These are phyloP conservation scores for Periophthalmus modestus DNA, from an alignment of 2,113 vertebrate species.

Conservation along the genomic window DNA sequence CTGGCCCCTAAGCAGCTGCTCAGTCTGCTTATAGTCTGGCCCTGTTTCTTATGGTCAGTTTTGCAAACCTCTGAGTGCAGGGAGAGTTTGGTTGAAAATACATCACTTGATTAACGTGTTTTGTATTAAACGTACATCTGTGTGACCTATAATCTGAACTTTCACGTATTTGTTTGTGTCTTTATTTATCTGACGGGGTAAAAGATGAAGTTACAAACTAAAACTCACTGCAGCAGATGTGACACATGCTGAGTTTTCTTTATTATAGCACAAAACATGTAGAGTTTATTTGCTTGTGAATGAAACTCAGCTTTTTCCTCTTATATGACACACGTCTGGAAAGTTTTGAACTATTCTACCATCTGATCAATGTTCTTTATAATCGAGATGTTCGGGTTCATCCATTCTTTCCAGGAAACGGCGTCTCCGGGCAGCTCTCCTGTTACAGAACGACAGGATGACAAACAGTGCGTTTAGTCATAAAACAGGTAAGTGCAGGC, in stretches of 20 bases:
- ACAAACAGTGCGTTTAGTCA: not conserved
- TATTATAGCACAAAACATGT: not conserved
- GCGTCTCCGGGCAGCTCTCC: not conserved
- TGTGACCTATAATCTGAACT: no score
- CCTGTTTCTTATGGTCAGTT: no score
- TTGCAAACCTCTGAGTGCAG: not conserved
- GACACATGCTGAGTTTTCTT: not conserved
- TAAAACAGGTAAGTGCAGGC: conserved; percentile 8
- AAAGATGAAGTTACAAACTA: no score
- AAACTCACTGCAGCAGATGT: no score
- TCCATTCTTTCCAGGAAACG: not conserved
- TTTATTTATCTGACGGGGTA: no score
- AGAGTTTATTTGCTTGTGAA: no score
- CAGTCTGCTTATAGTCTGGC: no score
- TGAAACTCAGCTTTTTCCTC: no score
- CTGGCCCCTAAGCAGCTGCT: no score
- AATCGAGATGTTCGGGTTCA: not conserved
- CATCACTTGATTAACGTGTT: no score
- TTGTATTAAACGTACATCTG: no score
- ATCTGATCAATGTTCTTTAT: not conserved
- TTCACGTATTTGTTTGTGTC: no score
- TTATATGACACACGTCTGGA: not conserved
- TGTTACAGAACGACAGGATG: not conserved
- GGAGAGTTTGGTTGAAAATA: not conserved
- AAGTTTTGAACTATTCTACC: not conserved